Evolutionary conservation across 2,113 vertebrate species (phyloP).

Genomic region (Agapornis roseicollis): DNA sequence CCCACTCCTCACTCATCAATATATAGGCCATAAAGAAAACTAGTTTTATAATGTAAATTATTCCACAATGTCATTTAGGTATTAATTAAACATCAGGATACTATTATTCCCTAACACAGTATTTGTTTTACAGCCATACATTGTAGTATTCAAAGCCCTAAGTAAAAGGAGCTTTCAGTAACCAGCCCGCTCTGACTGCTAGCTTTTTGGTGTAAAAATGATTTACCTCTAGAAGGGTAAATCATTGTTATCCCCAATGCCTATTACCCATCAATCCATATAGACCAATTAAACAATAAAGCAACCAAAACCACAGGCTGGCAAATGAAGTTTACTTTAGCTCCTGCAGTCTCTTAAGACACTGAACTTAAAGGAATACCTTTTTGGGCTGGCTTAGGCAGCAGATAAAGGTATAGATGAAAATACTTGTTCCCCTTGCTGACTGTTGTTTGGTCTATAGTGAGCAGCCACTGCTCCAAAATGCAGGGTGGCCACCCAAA

Average conservation of each 20-base stretch:
- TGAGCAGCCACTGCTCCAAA: fast-evolving
- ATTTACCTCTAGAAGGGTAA: background rate
- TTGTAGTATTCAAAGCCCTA: background rate
- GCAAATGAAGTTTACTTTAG: background rate
- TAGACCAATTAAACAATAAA: background rate
- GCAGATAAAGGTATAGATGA: background rate
- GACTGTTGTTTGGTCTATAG: fast-evolving
- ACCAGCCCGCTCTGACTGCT: background rate
- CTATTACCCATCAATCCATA: background rate
- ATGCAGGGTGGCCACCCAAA: background rate
- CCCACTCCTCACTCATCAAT: background rate
- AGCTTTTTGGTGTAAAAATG: background rate
- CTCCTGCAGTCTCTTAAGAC: background rate
- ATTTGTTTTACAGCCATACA: background rate
- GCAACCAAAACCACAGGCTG: background rate
- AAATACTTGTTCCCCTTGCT: fast-evolving
- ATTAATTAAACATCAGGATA: background rate
- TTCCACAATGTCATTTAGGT: background rate
- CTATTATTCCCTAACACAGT: background rate
- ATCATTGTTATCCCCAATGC: background rate
- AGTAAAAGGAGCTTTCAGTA: background rate
- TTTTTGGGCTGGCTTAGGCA: background rate
- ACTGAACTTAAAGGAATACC: background rate
- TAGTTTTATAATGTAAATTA: background rate
- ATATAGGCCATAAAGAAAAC: background rate